Conservation (phyloP, 2,888 invertebrate species). For the Macrosiphum euphorbiae region DNA sequence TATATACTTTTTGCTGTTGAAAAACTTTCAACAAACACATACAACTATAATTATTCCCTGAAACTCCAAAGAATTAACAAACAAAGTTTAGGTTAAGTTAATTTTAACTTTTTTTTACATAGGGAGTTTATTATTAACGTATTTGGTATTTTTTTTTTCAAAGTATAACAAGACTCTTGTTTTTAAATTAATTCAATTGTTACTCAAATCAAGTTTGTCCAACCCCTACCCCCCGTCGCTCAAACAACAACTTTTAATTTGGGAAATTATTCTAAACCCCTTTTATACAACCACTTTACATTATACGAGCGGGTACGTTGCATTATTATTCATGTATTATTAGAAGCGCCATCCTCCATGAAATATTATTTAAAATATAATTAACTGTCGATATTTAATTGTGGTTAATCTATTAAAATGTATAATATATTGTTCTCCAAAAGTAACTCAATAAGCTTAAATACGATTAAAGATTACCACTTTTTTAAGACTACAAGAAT, state of each 20-base stretch:
- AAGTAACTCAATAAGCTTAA: no score
- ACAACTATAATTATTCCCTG: neutral
- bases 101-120: conserved; percentile 44
- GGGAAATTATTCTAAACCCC: neutral
- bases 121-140: conserved; percentile 26
- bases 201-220: conserved; percentile 25
- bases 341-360: neutral
- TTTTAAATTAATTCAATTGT: conserved; percentile 43
- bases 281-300: neutral
- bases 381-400: no score
- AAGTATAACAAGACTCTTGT: conserved; percentile 41
- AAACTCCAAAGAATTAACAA: conserved; percentile 34
- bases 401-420: no score
- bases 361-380: no score
- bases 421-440: no score
- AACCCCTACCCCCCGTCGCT: neutral
- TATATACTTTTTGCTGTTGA: neutral
- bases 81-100: conserved; percentile 54
- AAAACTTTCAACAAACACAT: conserved; percentile 22
- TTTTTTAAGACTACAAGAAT: no score
- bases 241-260: neutral
- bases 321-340: neutral
- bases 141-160: conserved; percentile 11
- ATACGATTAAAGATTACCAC: no score
- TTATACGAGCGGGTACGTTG: neutral